Conservation (phyloP, 2,797 vertebrate species). For the Jordanella pulchra region DNA sequence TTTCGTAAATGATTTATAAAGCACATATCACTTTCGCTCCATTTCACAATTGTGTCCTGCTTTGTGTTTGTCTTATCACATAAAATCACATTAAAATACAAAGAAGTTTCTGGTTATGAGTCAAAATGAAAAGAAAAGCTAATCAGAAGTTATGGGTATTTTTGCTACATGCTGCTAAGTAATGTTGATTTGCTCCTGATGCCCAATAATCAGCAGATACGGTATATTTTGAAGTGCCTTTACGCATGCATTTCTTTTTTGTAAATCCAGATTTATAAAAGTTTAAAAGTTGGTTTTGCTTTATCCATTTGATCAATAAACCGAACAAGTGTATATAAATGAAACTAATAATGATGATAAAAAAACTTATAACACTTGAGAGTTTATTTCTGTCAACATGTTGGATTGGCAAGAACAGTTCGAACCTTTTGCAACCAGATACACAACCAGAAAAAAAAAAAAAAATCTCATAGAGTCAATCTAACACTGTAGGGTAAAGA, state of each 20-base stretch:
- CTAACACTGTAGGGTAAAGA: slow-evolving; percentile 66
- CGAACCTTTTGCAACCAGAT: slow-evolving; percentile 78
- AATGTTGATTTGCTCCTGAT: neutral
- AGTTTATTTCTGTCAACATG: slow-evolving; percentile 71
- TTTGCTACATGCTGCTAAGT: neutral
- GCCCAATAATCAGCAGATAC: neutral
- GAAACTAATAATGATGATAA: slow-evolving; percentile 17
- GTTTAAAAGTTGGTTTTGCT: neutral
- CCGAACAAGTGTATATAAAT: neutral
- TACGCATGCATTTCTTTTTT: neutral
- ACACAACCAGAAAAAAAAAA: slow-evolving; percentile 64
- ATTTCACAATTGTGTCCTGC: neutral
- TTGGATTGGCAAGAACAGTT: slow-evolving; percentile 80
- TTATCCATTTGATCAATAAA: neutral
- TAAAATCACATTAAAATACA: neutral
- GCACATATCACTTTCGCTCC: neutral
- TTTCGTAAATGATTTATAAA: neutral
- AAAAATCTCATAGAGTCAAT: slow-evolving; percentile 61
- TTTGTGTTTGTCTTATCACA: neutral
- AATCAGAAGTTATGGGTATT: neutral
- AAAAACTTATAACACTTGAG: slow-evolving; percentile 36
- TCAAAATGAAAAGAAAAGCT: neutral
- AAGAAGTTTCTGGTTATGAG: neutral
- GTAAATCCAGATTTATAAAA: neutral
- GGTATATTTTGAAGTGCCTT: neutral